Conservation (phyloP, 1,140 invertebrate genomes). For the Oryzaephilus surinamensis region DNA sequence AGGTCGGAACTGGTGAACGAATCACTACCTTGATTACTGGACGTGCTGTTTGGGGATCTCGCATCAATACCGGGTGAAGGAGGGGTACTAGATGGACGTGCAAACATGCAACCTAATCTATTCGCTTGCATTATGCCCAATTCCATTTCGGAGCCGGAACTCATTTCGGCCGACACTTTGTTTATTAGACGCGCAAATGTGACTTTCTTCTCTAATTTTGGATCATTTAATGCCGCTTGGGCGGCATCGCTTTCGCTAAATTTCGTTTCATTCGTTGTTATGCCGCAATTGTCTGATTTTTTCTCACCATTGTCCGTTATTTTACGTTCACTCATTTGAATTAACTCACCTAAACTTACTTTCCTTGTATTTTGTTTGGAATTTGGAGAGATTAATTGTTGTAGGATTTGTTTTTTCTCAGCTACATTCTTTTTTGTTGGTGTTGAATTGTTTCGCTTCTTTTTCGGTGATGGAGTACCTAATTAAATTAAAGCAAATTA, state of each 20-base stretch:
- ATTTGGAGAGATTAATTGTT: constrained; percentile 51
- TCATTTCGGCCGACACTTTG: constrained; percentile 63
- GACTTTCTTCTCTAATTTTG: constrained; percentile 62
- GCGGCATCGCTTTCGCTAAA: constrained; percentile 40
- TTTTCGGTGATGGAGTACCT: constrained; percentile 59
- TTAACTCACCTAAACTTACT: constrained; percentile 54
- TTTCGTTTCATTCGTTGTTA: constrained; percentile 42
- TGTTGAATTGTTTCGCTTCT: constrained; percentile 61
- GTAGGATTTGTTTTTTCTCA: constrained; percentile 63
- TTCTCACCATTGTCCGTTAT: constrained; percentile 25
- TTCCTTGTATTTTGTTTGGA: constrained; percentile 41
- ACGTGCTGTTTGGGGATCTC: constrained; percentile 49
- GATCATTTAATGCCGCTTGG: constrained; percentile 44
- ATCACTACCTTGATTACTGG: constrained; percentile 58
- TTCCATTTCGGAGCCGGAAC: constrained; percentile 53
- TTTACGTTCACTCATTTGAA: constrained; percentile 53
- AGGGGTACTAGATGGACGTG: constrained; percentile 41
- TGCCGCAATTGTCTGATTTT: constrained; percentile 23
- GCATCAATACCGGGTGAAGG: constrained; percentile 42
- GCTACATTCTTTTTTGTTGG: constrained; percentile 56
- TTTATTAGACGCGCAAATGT: constrained; percentile 61
- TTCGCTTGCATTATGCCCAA: constrained; percentile 40
- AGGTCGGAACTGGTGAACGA: constrained; percentile 56
- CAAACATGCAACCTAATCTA: constrained; percentile 28
- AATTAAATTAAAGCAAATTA: constrained; percentile 3